Base-by-base conservation (phyloP, 2,113 vertebrate genomes). In the Psittacus erithacus region DNA sequence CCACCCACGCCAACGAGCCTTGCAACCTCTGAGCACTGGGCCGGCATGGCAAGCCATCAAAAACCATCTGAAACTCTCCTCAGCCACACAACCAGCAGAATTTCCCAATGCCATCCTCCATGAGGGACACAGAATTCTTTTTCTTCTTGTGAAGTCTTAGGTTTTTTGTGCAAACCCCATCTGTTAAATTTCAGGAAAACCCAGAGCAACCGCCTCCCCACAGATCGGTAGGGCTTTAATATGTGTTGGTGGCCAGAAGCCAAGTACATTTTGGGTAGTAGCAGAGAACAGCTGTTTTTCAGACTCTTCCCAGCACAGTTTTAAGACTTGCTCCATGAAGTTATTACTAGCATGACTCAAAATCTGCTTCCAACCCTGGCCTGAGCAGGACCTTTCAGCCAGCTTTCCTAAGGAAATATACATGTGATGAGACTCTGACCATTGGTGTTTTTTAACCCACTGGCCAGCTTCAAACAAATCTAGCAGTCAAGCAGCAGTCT, bases 251-350 rank as follows among this genome's bases (percentile, higher is more conserved):
- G 77, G 65, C 62, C 77, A 86, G 69, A 78, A 82, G 77, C 74
- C 93, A 92, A 84, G 63, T 39, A 82, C 67, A 71, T 92, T 93
- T 89, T 33, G 59, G 44, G 88, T 38, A 97, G 31, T 28, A 93
- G 80, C 52, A 69, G 31, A 46, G 91, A 94, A 87, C 77, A 93
- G 71, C 69, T 96, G 73, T 68, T 84, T 84, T 94, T 90, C 80
- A 92, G 83, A 39, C 47, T 82, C 50, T 63, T 82, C 41, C 24
- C 31, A 83, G 75, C 13, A 33, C 50, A 39, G 41, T 53, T 77
- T 82, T 50, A 81, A 82, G 35, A 78, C 33, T 68, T 75, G 39
- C 6, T 95, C 41, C 57, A 60, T 13, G 35, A 31, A 83, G 60
- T 68, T 92, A 47, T 60, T 94, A 83, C 17, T 68, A 88, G 16